phyloP scores from a whole-genome alignment of 2,888 invertebrate species.

The Cyrtodaria siliqua region DNA sequence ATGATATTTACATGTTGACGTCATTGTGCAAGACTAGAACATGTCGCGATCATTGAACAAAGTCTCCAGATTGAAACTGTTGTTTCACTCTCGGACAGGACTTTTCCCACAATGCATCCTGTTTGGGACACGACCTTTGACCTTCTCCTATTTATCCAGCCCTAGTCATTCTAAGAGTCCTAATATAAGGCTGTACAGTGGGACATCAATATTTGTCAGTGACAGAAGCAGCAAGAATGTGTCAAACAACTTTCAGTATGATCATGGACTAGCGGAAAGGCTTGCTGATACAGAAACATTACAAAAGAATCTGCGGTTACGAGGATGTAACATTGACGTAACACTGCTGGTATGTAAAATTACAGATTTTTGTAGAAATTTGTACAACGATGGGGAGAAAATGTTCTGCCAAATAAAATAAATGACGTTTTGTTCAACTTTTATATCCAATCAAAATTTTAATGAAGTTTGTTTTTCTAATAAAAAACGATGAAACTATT shows the following conservation, averaged over 20 bases:
- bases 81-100: too few relatives aligned
- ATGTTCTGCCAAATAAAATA: too few relatives aligned
- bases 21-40: too few relatives aligned
- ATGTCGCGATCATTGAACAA: conserved; percentile 11
- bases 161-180: not conserved
- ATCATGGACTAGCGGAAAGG: conserved; percentile 29
- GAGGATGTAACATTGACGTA: conserved; percentile 43
- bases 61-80: too few relatives aligned
- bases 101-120: not conserved
- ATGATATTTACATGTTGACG: too few relatives aligned
- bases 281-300: conserved; percentile 32
- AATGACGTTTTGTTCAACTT: too few relatives aligned
- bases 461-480: too few relatives aligned
- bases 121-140: conserved; percentile 12
- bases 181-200: not conserved
- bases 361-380: too few relatives aligned
- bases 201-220: conserved; percentile 49
- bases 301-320: conserved; percentile 28
- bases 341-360: conserved; percentile 46
- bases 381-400: too few relatives aligned
- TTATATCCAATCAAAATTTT: too few relatives aligned
- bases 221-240: conserved; percentile 23
- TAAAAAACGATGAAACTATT: too few relatives aligned
- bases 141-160: conserved; percentile 4
- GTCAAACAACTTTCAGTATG: conserved; percentile 27